Conservation (phyloP, 2,797 vertebrate genomes). For the Chromis chromis region DNA sequence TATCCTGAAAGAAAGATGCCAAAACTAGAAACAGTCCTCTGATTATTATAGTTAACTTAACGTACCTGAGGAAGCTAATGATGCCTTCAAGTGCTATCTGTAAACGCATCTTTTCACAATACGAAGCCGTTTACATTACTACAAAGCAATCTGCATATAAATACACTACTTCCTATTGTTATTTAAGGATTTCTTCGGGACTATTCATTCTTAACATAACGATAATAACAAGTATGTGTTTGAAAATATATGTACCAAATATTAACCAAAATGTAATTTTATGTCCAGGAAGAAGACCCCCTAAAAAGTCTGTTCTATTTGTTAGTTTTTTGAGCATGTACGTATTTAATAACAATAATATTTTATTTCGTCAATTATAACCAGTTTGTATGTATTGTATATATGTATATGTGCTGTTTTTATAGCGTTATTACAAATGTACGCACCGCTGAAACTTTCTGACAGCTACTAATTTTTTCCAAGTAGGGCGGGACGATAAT, state of each 20-base stretch:
- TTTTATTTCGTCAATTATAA: too few relatives aligned
- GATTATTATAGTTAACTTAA: not conserved
- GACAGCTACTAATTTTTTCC: not conserved
- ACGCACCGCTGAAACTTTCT: slow-evolving; percentile 1
- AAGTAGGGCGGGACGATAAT: not conserved
- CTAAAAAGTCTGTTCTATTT: not conserved
- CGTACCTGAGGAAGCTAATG: not conserved
- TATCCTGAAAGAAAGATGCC: slow-evolving; percentile 41
- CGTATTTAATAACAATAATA: not conserved
- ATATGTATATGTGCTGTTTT: too few relatives aligned
- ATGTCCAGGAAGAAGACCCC: not conserved
- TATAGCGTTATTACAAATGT: not conserved
- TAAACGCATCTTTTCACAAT: accelerated
- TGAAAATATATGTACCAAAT: not conserved
- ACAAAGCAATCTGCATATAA: not conserved
- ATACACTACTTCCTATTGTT: not conserved
- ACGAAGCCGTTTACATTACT: not conserved
- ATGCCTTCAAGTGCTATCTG: slow-evolving; percentile 1
- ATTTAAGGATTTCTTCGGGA: not conserved
- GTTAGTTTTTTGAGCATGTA: too few relatives aligned
- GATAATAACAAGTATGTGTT: not conserved
- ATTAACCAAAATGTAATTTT: not conserved
- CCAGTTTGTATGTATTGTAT: not conserved
- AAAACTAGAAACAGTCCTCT: slow-evolving; percentile 2
- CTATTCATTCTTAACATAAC: not conserved